phyloP scores from a whole-genome alignment of 2,888 invertebrate genomes.

The Dynastes maya region DNA sequence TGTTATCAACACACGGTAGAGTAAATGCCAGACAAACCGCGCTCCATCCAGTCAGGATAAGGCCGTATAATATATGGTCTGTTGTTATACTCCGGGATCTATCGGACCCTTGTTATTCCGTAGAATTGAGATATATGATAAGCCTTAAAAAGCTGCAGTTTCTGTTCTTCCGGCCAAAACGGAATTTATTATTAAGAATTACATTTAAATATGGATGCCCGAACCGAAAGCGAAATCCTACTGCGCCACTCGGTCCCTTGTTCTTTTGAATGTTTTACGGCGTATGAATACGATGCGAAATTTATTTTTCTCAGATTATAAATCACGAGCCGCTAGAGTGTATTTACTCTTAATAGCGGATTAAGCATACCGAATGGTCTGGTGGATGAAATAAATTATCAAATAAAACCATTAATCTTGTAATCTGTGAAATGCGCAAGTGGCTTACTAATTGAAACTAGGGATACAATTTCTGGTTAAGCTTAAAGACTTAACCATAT shows the following conservation, averaged over 20 bases:
- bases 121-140: slow-evolving; percentile 47
- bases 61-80: slow-evolving; percentile 43
- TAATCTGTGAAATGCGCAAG: slow-evolving; percentile 6
- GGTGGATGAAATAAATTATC: neutral
- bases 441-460: slow-evolving; percentile 6
- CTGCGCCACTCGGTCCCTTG: slow-evolving; percentile 12
- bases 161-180: slow-evolving; percentile 42
- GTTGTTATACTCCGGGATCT: slow-evolving; percentile 44
- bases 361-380: neutral
- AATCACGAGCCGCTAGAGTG: slow-evolving; percentile 7
- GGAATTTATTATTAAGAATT: slow-evolving; percentile 48
- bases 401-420: slow-evolving; percentile 6
- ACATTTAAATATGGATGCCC: slow-evolving; percentile 43
- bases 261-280: slow-evolving; percentile 37
- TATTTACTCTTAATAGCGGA: slow-evolving; percentile 8
- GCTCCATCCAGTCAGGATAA: slow-evolving; percentile 45
- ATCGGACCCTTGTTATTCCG: slow-evolving; percentile 47
- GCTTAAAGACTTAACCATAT: no score
- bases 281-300: slow-evolving; percentile 19
- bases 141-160: slow-evolving; percentile 45
- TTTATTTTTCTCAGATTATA: slow-evolving; percentile 34
- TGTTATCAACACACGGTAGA: slow-evolving; percentile 45
- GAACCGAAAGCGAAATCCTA: slow-evolving; percentile 25
- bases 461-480: neutral
- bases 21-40: slow-evolving; percentile 47